Base-by-base conservation (phyloP, 2,113 vertebrate genomes). In the Pimephales promelas region DNA sequence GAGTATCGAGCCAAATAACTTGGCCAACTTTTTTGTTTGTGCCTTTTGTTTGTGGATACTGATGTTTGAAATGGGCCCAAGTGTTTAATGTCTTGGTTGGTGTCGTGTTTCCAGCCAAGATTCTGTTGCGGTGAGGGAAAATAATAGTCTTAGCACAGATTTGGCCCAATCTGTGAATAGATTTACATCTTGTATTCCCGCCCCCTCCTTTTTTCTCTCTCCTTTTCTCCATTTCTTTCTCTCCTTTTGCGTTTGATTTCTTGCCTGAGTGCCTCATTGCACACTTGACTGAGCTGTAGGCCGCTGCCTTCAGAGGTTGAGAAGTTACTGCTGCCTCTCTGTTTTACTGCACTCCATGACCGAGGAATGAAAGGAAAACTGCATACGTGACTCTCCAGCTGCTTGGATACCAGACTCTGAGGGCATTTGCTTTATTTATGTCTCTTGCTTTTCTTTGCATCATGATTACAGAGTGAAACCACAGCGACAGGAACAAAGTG, bases 241-340 rank as follows among this genome's bases (percentile, higher is more conserved):
- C 40, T 43, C 66, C 18, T 24, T n/a, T 73, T 36, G 47, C 73
- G 54, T 71, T 79, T 57, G 31, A 59, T 86, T 81, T 49, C 74
- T 49, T 22, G 84, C 82, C 77, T 72, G 45, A 78, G 79, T 61
- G 24, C 79, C 76, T 89, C 84, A 87, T 47, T 66, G 40, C 87
- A 88, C 88, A 87, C 87, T 86, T 34, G 66, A 87, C 72, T 84
- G 75, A 54, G 81, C 81, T 72, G 64, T 72, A 49, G 73, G 80
- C 64, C 81, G 83, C 28, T 83, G 83, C 61, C 52, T 85, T 68
- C 78, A 64, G 62, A 62, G 59, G 62, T 71, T 57, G 74, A 82
- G 34, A 74, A 86, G 72, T 43, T 73, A 78, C 70, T 18, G 57
- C 52, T 45, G 81, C 49, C 64, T 76, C 56, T 54, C 43, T 52